A percentile compares a stretch with the other conserved stretches of the same genome.
Conservation (phyloP, 1,140 invertebrate species). For the Pissodes strobi region DNA sequence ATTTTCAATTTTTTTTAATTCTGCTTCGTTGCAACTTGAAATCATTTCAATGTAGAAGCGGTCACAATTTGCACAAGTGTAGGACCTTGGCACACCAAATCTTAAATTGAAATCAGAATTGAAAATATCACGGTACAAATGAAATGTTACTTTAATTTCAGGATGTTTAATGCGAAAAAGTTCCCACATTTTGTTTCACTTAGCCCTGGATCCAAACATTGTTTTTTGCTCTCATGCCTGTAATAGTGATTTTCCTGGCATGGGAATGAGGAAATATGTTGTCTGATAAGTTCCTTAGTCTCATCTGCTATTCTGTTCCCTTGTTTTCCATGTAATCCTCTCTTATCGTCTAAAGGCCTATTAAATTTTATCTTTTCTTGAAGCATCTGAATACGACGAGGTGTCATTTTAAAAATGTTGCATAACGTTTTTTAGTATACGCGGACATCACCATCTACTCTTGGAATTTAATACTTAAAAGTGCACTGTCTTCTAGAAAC, state of each 20-base stretch:
- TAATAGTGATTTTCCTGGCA: slow-evolving; percentile 9
- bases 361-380: slow-evolving; percentile 1
- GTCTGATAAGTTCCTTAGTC: background rate
- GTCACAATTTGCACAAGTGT: slow-evolving; percentile 16
- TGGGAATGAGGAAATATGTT: slow-evolving; percentile 8
- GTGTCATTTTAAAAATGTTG: slow-evolving; percentile 7
- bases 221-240: slow-evolving; percentile 4
- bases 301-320: background rate
- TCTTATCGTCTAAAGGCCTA: background rate
- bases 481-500: too few species aligned
- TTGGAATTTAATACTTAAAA: too few species aligned
- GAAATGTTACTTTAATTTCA: background rate
- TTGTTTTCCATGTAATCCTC: slow-evolving; percentile 3
- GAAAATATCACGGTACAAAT: slow-evolving; percentile 6
- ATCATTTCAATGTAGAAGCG: background rate
- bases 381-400: slow-evolving; percentile 1
- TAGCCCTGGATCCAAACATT: background rate
- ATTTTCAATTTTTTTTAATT: background rate
- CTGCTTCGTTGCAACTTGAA: background rate
- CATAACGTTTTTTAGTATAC: background rate
- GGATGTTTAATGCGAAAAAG: slow-evolving; percentile 10
- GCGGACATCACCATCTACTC: too few species aligned
- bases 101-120: slow-evolving; percentile 16
- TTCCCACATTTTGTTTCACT: slow-evolving; percentile 3
- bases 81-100: slow-evolving; percentile 9